Conservation (phyloP, 2,888 invertebrate genomes). For the Ornithoptera alexandrae region DNA sequence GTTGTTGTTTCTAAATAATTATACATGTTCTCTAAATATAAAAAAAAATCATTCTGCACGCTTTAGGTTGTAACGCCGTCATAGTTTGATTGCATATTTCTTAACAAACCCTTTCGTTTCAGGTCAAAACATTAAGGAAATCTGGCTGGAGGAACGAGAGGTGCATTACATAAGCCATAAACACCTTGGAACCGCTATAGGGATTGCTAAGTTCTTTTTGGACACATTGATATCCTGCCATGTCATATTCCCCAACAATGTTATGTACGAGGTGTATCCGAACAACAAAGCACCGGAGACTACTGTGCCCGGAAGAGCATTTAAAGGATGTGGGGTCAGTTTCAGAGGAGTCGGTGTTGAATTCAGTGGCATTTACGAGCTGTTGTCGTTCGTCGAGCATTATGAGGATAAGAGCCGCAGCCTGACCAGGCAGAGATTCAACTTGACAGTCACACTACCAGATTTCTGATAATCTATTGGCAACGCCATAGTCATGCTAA, state of each 20-base stretch:
- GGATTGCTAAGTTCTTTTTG: conserved; percentile 42
- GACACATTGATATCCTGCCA: conserved; percentile 48
- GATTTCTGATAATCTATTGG: conserved; percentile 8
- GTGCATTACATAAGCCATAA: conserved; percentile 41
- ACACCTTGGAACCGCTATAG: conserved; percentile 38
- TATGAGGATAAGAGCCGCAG: conserved; percentile 35
- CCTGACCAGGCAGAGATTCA: conserved; percentile 45
- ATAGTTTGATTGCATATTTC: no score
- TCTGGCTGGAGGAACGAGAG: conserved; percentile 40
- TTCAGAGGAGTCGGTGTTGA: conserved; percentile 41
- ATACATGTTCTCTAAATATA: no score
- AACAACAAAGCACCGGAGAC: conserved; percentile 38
- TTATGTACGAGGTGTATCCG: conserved; percentile 46
- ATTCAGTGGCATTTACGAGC: conserved; percentile 50
- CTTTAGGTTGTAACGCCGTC: no score
- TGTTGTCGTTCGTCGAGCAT: conserved; percentile 44
- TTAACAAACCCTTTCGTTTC: conserved; percentile 27
- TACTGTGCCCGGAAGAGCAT: conserved; percentile 36
- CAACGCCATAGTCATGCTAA: no score
- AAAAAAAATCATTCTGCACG: no score
- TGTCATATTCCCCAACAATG: conserved; percentile 46
- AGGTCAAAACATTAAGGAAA: conserved; percentile 42
- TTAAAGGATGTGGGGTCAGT: conserved; percentile 42
- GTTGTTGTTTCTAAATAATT: no score
- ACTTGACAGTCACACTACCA: conserved; percentile 41